Evolutionary conservation across 2,888 invertebrate species (phyloP).

Genomic region (Tetragnatha montana): DNA sequence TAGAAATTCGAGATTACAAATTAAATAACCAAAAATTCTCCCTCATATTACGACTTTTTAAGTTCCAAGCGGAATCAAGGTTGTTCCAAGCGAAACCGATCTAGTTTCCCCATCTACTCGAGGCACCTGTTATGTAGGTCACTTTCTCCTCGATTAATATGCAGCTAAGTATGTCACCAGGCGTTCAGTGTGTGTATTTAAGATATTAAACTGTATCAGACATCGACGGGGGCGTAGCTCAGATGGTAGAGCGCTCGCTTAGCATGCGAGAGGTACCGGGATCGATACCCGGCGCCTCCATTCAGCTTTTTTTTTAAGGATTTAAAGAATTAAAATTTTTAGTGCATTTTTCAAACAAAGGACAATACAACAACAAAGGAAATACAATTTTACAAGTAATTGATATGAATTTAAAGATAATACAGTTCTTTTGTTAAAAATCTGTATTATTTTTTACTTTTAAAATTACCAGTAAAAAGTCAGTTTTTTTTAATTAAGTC

Average conservation of each 20-base stretch:
- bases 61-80: too few species aligned
- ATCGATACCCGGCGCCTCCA: constrained; percentile 10
- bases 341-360: background rate
- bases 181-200: background rate
- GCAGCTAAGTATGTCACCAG: background rate
- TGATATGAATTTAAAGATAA: too few species aligned
- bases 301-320: too few species aligned
- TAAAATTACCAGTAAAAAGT: too few species aligned
- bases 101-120: background rate
- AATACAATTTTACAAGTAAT: background rate
- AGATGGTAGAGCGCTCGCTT: constrained; percentile 22
- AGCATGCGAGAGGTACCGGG: constrained; percentile 17
- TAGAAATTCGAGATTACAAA: too few species aligned
- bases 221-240: constrained; percentile 7
- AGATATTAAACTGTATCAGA: too few species aligned
- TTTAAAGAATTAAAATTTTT: background rate
- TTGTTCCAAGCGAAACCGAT: too few species aligned
- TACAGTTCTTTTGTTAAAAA: too few species aligned
- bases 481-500: too few species aligned
- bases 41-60: too few species aligned
- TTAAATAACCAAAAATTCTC: too few species aligned
- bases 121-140: background rate
- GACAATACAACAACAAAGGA: background rate
- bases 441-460: too few species aligned
- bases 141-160: background rate